Evolutionary conservation across 2,113 vertebrate species (phyloP), one percentile per base, ranked within the genome.

Genomic region (Athene cunicularia): DNA sequence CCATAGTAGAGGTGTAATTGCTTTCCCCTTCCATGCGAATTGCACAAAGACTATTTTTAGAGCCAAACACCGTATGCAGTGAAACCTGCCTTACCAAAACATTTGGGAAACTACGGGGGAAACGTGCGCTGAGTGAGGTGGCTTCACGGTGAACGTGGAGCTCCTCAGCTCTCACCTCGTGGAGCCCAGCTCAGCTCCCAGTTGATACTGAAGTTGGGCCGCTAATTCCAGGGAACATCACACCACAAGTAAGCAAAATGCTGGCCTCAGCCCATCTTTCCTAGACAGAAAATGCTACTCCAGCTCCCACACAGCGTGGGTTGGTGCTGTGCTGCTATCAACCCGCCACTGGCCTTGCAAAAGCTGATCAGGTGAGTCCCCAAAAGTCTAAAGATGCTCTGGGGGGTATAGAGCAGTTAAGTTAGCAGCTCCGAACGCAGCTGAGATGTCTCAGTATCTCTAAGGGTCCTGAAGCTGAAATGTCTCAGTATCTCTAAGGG

Each of bases 11-110:
- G 50, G 39, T 60, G 50, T 66, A 82, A 89, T 88, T 88, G 84
- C 84, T 89, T 86, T 91, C 62, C 56, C 80, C 59, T 93, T 86
- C 88, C 62, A 26, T 24, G 33, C 6, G 50, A 66, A 47, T 93
- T 95, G 84, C 91, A 93, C 88, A 60, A 70, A 91, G 56, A 4
- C 80, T 95, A 93, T 96, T 96, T 96, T 96, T 87, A 81, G 90
- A 93, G 85, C n/a, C 43, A 85, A 84, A 94, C 8, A 11, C 19
- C 27, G 9, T 21, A 5, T 16, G 66, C 43, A 68, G 88, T 41
- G 66, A 88, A 76, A 88, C 74, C 45, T 72, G 68, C 82, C 63
- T 37, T 20, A 4, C 82, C 37, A 30, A 90, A 52, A 47, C 13
- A 2, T 71, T 50, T 9, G 30, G 37, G 73, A 43, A 70, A 24